Evolutionary conservation across 1,140 invertebrate species (phyloP), one percentile per base, ranked within the genome.

Genomic region (Octopus bimaculoides): DNA sequence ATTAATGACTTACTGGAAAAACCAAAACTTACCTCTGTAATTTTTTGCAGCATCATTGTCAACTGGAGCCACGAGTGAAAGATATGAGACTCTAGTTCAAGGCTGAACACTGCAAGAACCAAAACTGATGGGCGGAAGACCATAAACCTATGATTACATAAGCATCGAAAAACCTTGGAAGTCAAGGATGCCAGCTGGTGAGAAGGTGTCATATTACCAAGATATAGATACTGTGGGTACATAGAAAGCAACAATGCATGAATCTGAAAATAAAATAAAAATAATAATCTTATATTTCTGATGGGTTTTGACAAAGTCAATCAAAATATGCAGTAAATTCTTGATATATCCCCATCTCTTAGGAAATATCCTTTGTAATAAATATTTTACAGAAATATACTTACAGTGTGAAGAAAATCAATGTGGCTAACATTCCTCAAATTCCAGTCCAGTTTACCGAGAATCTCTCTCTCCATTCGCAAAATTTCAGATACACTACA

Each of bases 331-430:
- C 26, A 41, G 26, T 41, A 41, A 41, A 41, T 41, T 41, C 26
- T 41, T 41, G 26, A 41, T 41, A 41, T 41, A 41, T 41, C 26
- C 26, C 26, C 26, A 3, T 41, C 26, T 41, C 26, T 41, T 41
- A 41, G 26, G 26, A 41, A 41, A 41, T 41, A 41, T 41, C 26
- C 26, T 41, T 41, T 41, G 26, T 2, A 41, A 41, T 41, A 41
- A 41, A 41, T 41, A n/a, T 14, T 52, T 6, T 53, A 41, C 12
- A 55, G 8, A 12, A 76, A 52, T 20, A 74, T 77, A 87, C 87
- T 88, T 85, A 90, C 89, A 80, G 89, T 85, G 80, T 90, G 88
- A 79, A 91, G 83, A 82, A 90, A 90, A 83, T 91, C 87, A 54
- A 90, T 83, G 61, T 88, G 81, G 56, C 89, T 90, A 12, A 86